Evolutionary conservation across 2,888 invertebrate species (phyloP).

Genomic region (Fragum fragum): DNA sequence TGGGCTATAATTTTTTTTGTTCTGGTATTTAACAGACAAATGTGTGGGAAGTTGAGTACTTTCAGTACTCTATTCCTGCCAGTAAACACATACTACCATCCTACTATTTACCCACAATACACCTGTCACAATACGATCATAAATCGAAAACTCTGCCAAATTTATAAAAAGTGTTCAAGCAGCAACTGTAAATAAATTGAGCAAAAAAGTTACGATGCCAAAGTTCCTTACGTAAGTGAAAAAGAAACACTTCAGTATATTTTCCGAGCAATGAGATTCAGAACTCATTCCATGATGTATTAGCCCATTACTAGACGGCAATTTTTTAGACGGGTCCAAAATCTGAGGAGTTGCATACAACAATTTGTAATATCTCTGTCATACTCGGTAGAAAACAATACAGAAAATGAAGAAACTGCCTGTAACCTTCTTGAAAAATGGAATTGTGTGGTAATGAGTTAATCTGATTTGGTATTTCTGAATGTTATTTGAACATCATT

Average conservation of each 20-base stretch:
- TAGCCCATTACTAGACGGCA: no score
- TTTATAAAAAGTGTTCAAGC: background rate
- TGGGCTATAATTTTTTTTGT: background rate
- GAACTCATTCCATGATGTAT: no score
- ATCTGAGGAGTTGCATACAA: background rate
- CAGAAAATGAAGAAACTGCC: no score
- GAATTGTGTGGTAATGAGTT: no score
- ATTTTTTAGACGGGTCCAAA: background rate
- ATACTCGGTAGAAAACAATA: no score
- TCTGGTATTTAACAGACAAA: background rate
- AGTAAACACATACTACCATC: background rate
- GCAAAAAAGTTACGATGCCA: background rate
- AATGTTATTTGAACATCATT: no score
- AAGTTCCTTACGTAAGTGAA: background rate
- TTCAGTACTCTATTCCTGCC: background rate
- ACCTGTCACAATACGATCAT: background rate
- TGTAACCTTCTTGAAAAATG: no score
- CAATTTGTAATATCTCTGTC: no score
- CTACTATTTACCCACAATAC: conserved; percentile 6
- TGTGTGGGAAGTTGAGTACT: background rate
- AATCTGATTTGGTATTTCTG: no score
- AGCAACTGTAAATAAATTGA: background rate
- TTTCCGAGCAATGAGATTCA: background rate
- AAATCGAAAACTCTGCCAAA: conserved; percentile 4
- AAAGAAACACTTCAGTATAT: background rate